Conservation (phyloP, 2,113 vertebrate species). For the Pantherophis guttatus region DNA sequence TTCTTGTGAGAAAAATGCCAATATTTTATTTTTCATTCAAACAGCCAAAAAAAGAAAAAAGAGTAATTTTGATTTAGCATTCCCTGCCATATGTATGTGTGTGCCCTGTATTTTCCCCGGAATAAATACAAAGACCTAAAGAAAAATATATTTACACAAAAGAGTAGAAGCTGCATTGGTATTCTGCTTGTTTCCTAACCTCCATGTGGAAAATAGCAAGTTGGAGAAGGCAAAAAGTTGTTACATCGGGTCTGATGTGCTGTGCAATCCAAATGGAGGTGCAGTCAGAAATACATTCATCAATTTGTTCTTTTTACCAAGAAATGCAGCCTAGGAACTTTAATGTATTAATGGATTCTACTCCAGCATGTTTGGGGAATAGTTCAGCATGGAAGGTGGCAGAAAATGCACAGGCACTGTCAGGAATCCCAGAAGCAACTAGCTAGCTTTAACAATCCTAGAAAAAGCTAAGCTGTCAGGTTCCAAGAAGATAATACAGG, state of each 20-base stretch:
- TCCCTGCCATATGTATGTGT: not conserved
- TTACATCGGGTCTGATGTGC: not conserved
- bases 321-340: not conserved
- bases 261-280: not conserved
- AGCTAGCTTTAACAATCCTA: not conserved
- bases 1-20: not conserved
- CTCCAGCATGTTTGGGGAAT: not conserved
- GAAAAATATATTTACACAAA: not conserved
- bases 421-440: not conserved
- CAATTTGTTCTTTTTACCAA: not conserved
- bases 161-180: not conserved
- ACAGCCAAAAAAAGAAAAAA: not conserved
- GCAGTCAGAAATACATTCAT: not conserved
- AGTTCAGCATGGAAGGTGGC: not conserved
- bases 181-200: not conserved
- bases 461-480: not conserved
- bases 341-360: not conserved
- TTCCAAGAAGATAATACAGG: no score
- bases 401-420: not conserved
- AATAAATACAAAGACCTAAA: not conserved
- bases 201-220: not conserved
- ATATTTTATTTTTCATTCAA: not conserved
- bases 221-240: not conserved
- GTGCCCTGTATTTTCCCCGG: not conserved
- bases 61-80: not conserved